Base-by-base conservation (phyloP, 2,113 vertebrate species). In the Zeus faber region DNA sequence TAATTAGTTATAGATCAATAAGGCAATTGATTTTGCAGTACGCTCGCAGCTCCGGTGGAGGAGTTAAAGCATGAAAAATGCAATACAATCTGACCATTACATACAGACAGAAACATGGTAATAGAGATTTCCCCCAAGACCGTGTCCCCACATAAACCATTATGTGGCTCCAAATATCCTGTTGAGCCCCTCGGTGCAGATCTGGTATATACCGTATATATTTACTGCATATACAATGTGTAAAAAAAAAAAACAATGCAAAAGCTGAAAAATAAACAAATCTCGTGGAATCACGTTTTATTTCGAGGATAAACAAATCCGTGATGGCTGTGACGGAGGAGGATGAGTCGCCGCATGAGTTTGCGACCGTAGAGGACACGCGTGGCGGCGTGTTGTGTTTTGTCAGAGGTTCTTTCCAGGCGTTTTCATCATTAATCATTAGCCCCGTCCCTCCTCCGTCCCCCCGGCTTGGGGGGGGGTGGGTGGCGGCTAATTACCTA, bases 1-100 rank as follows among this genome's bases (percentile, higher is more conserved):
- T 88, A 90, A 91, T 90, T 91, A 88, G 87, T 83, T 79, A 72
- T 77, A 76, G 84, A 91, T 91, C 88, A 87, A 89, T 91, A 87
- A 72, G 37, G 58, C 83, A 83, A 91, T 89, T 88, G 88, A 89
- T 91, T 91, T 88, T 86, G 77, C 73, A 77, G 69, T 78, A 72
- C 75, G 73, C 75, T 61, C 45, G 17, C 64, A 82, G 80, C 84
- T 81, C 77, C 72, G 67, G 69, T 63, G 55, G 64, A 76, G 66
- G 76, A 79, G 79, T 84, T 80, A 85, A 82, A 81, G 80, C 70
- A 73, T 76, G 65, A 75, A 75, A 80, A 80, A 79, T 69, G 72
- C 75, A 76, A 82, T 79, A 70, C 52, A 52, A 62, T 58, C 66
- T 43, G 53, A 44, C 74, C 81, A 76, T 82, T 85, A 83, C 61